Percentiles rank a stretch among this genome's conserved stretches.
These are phyloP conservation scores for Mustela lutreola DNA, from an alignment of 2,113 vertebrate species.

Conservation along the genomic window DNA sequence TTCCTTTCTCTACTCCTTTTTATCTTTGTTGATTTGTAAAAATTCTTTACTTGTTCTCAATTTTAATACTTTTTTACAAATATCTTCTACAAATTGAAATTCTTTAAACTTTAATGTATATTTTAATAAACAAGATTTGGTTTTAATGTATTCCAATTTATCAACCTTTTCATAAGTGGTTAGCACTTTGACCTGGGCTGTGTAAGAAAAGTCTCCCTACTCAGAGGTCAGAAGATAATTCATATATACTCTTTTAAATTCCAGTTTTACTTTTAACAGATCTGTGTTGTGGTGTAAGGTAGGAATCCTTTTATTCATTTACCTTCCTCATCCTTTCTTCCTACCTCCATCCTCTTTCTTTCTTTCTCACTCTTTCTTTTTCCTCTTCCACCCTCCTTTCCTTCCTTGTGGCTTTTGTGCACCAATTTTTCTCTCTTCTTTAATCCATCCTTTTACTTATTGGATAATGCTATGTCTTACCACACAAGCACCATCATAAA, in stretches of 20 bases:
- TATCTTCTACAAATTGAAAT: not conserved
- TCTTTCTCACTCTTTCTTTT: not conserved
- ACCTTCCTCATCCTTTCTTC: not conserved
- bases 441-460: not conserved
- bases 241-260: not conserved
- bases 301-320: not conserved
- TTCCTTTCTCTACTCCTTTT: not conserved
- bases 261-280: not conserved
- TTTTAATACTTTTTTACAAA: not conserved
- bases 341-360: not conserved
- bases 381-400: not conserved
- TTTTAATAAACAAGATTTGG: not conserved
- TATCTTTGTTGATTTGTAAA: not conserved
- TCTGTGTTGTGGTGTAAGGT: not conserved
- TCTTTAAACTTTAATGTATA: not conserved
- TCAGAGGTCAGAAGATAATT: not conserved
- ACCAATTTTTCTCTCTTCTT: not conserved
- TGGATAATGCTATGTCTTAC: not conserved
- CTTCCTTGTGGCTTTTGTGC: accelerated
- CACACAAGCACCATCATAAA: not conserved
- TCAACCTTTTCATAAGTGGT: not conserved
- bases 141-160: not conserved
- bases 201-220: not conserved
- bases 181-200: not conserved
- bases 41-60: not conserved